A percentile compares a stretch with the other conserved stretches of the same genome.
phyloP scores from a whole-genome alignment of 2,797 vertebrate species.

The Anguilla marmorata region DNA sequence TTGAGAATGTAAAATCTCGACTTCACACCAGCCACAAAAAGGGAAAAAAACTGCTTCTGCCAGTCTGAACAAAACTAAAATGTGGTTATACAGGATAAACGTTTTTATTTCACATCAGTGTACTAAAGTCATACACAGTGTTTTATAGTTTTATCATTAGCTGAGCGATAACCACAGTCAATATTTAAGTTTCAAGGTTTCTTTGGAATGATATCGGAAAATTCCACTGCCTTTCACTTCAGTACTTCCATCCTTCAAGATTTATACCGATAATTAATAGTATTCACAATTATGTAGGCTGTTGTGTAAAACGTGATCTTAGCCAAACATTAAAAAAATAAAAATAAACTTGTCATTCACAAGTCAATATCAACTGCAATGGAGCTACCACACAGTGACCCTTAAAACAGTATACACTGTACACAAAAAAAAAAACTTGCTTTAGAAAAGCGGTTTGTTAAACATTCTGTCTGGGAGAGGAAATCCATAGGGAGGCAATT shows the following conservation, averaged over 20 bases:
- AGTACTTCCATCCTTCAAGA: neutral
- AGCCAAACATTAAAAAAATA: neutral
- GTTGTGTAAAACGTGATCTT: neutral
- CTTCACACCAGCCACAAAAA: neutral
- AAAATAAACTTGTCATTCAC: neutral
- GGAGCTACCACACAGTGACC: constrained; percentile 57
- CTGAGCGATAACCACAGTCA: neutral
- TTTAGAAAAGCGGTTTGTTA: constrained; percentile 71
- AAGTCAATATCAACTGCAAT: neutral
- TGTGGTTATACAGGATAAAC: neutral
- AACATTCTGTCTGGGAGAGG: constrained; percentile 78
- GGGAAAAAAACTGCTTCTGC: neutral
- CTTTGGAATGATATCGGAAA: neutral
- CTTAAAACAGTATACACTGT: constrained; percentile 54
- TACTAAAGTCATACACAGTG: neutral
- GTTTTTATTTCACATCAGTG: too few species aligned
- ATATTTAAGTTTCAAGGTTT: neutral
- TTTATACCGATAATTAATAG: neutral
- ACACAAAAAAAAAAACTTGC: constrained; percentile 60
- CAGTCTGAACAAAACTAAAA: neutral
- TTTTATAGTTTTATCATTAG: neutral
- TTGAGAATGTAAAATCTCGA: neutral
- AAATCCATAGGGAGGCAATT: constrained; percentile 81
- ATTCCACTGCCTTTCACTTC: neutral
- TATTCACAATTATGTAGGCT: neutral